A percentile compares a stretch with the other conserved stretches of the same genome.
phyloP scores from a whole-genome alignment of 2,797 vertebrate species.

The Limnodromus scolopaceus region DNA sequence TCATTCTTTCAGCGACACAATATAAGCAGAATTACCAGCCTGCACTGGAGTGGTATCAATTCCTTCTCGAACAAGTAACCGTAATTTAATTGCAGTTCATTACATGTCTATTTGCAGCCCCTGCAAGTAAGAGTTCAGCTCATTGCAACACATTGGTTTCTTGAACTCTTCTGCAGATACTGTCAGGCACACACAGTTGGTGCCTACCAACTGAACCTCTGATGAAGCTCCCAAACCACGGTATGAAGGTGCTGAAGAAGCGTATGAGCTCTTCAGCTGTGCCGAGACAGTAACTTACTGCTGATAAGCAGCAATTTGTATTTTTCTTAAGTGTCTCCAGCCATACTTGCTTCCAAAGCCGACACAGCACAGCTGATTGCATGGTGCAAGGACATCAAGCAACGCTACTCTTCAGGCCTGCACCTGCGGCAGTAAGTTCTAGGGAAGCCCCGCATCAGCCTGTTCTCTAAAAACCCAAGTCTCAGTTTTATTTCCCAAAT shows the following conservation, averaged over 20 bases:
- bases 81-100: background rate
- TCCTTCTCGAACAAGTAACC: background rate
- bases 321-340: background rate
- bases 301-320: background rate
- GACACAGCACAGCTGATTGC: background rate
- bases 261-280: background rate
- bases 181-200: background rate
- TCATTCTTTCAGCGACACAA: background rate
- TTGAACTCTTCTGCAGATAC: background rate
- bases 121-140: background rate
- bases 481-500: background rate
- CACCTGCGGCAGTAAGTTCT: fast-evolving
- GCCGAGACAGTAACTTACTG: background rate
- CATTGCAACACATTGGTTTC: background rate
- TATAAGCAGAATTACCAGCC: background rate
- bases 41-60: background rate
- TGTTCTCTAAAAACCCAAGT: background rate
- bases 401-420: background rate
- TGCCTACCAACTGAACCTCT: background rate
- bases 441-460: background rate
- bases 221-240: background rate
- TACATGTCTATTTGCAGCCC: background rate
- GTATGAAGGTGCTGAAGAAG: background rate
- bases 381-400: background rate
- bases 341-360: background rate